phyloP scores from a whole-genome alignment of 1,140 invertebrate species.

The Cherax quadricarinatus region DNA sequence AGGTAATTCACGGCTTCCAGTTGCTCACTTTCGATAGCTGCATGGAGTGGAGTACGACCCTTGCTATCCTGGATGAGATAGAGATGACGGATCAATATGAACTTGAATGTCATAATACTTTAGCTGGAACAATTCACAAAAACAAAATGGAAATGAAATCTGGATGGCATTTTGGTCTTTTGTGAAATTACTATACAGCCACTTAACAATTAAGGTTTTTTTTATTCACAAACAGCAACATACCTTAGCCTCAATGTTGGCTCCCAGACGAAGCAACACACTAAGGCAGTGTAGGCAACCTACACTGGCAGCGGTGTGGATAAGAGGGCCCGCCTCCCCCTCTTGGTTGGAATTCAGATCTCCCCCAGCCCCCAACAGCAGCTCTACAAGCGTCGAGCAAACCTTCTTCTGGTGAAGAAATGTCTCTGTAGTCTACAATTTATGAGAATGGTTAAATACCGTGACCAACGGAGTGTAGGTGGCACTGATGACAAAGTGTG shows the following conservation, averaged over 20 bases:
- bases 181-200: too few species aligned
- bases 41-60: conserved; percentile 52
- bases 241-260: conserved; percentile 49
- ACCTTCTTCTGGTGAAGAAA: not conserved
- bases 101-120: too few species aligned
- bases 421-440: not conserved
- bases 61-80: conserved; percentile 39
- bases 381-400: conserved; percentile 28
- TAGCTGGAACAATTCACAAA: too few species aligned
- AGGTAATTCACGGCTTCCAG: conserved; percentile 27
- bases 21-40: conserved; percentile 41
- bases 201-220: too few species aligned
- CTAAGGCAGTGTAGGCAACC: conserved; percentile 44
- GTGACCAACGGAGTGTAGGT: not conserved
- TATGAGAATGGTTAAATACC: not conserved
- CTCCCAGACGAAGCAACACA: conserved; percentile 26
- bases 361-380: conserved; percentile 60
- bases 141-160: too few species aligned
- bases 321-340: conserved; percentile 15
- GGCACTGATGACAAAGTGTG: not conserved
- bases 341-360: conserved; percentile 1
- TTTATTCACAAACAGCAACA: not conserved
- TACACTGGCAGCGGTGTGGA: conserved; percentile 55
- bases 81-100: too few species aligned
- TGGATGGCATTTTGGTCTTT: too few species aligned